Percentiles rank a stretch among this genome's conserved stretches.
phyloP scores from a whole-genome alignment of 2,888 invertebrate species.

The Bedellia somnulentella region DNA sequence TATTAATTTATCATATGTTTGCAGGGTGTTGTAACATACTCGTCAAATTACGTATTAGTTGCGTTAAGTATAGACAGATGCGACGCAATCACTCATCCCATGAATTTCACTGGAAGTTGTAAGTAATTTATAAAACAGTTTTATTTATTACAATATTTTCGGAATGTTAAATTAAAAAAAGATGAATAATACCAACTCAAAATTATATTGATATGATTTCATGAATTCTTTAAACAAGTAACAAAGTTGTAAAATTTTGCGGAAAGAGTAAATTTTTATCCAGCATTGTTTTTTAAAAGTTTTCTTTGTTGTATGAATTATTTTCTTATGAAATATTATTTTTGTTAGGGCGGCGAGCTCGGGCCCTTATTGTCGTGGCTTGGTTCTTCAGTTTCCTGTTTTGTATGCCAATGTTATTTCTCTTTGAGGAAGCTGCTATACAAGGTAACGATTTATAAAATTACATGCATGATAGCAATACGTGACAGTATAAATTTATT shows the following conservation, averaged over 20 bases:
- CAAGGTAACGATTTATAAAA: conserved; percentile 27
- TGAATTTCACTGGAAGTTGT: conserved; percentile 95
- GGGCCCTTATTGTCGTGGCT: conserved; percentile 75
- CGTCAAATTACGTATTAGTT: conserved; percentile 90
- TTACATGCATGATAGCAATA: too few relatives aligned
- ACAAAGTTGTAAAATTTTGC: too few relatives aligned
- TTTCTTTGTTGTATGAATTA: too few relatives aligned
- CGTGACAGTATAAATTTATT: too few relatives aligned
- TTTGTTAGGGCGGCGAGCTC: conserved; percentile 76
- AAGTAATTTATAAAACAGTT: conserved; percentile 64
- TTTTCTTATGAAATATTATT: not conserved
- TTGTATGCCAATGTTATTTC: conserved; percentile 80
- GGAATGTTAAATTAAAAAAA: too few relatives aligned
- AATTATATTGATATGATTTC: too few relatives aligned
- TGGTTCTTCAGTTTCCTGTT: conserved; percentile 83
- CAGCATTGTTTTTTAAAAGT: too few relatives aligned
- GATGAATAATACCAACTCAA: too few relatives aligned
- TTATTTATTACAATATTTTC: too few relatives aligned
- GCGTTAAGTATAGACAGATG: conserved; percentile 91
- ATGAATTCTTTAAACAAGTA: too few relatives aligned
- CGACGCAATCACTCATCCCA: conserved; percentile 91
- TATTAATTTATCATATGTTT: conserved; percentile 10
- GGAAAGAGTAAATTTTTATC: too few relatives aligned
- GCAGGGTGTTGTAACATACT: conserved; percentile 83
- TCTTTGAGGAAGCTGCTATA: conserved; percentile 52